Percentiles rank a stretch among this genome's conserved stretches.
These are phyloP conservation scores for Aphidoletes aphidimyza DNA, from an alignment of 2,888 invertebrate species.

Conservation along the genomic window DNA sequence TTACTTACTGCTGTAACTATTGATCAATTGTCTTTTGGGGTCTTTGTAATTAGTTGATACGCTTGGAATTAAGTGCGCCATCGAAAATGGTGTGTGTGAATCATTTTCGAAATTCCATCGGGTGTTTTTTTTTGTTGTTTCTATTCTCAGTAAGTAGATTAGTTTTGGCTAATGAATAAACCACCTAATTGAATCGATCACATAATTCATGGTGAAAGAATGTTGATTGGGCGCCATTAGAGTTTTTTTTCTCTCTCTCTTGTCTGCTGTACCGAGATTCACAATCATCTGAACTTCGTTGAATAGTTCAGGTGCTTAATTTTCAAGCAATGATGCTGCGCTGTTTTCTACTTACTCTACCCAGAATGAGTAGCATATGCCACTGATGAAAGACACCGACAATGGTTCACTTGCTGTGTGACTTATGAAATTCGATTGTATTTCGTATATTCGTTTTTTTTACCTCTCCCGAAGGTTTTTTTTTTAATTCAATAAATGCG, in stretches of 20 bases:
- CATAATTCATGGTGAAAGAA: not conserved
- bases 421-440: not conserved
- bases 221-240: conserved; percentile 28
- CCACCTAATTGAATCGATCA: not conserved
- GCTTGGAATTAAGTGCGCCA: not conserved
- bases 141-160: not conserved
- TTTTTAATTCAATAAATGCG: not conserved
- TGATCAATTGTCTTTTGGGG: conserved; percentile 13
- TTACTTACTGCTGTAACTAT: not conserved
- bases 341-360: not conserved
- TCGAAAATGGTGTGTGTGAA: not conserved
- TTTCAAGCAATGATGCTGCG: not conserved
- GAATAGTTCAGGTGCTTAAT: not conserved
- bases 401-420: conserved; percentile 22
- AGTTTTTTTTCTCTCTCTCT: too few relatives aligned
- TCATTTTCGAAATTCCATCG: not conserved
- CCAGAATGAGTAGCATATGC: not conserved
- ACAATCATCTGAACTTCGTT: too few relatives aligned
- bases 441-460: not conserved
- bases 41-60: not conserved
- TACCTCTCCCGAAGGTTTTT: not conserved
- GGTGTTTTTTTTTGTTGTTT: too few relatives aligned
- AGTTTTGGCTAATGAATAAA: not conserved
- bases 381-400: conserved; percentile 18
- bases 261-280: too few relatives aligned